phyloP scores from a whole-genome alignment of 2,888 invertebrate species.

The Apotomis betuletana region DNA sequence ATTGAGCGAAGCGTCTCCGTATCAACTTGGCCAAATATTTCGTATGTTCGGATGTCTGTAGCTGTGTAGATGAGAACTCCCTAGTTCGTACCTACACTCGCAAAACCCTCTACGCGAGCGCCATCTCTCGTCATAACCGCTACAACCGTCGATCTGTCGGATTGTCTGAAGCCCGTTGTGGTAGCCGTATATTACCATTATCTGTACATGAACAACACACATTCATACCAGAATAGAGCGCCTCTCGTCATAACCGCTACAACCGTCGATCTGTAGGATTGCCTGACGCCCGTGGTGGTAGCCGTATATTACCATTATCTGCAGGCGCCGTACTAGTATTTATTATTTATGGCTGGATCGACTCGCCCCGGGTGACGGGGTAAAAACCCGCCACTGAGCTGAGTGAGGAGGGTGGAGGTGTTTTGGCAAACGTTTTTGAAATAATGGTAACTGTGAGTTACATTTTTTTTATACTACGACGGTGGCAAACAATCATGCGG shows the following conservation, averaged over 20 bases:
- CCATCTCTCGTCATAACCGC: conserved; percentile 7
- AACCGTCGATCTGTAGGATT: conserved; percentile 70
- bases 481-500: too few relatives aligned
- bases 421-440: background rate
- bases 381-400: conserved; percentile 57
- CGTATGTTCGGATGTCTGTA: too few relatives aligned
- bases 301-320: conserved; percentile 84
- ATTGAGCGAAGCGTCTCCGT: too few relatives aligned
- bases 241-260: conserved; percentile 49
- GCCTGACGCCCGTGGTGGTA: conserved; percentile 75
- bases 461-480: too few relatives aligned
- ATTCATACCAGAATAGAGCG: too few relatives aligned
- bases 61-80: too few relatives aligned
- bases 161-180: conserved; percentile 77
- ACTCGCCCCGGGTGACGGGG: conserved; percentile 69
- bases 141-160: conserved; percentile 66
- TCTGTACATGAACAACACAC: too few relatives aligned
- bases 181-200: conserved; percentile 83
- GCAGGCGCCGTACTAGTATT: conserved; percentile 80
- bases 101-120: too few relatives aligned
- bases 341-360: conserved; percentile 83
- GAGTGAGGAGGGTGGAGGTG: background rate
- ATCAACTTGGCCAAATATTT: too few relatives aligned
- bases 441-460: background rate
- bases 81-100: too few relatives aligned